Evolutionary conservation across 1,140 invertebrate species (phyloP), one percentile per base, ranked within the genome.

Genomic region (Hylaeus volcanicus): DNA sequence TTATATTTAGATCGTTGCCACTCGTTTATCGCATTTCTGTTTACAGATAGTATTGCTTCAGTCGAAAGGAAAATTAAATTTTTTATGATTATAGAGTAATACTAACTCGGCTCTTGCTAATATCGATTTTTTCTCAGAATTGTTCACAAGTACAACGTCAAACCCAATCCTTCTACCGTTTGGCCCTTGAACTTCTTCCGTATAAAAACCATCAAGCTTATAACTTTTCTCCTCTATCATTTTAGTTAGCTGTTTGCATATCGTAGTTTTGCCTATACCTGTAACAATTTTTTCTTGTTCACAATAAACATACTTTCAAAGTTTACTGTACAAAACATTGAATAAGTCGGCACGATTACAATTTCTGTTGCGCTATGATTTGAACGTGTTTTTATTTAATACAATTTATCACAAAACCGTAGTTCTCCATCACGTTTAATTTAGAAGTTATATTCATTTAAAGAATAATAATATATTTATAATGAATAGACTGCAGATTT

Each of bases 221-320:
- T 93, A 74, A 61, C 90, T 89, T 61, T 83, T 81, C 66, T 91
- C 87, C 64, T 93, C 88, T 6, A 94, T 71, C 8, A 86, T 60
- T 14, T 92, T 83, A 79, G 88, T 89, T 37, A 94, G 76, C 84
- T 95, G 94, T 86, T 94, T 94, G 55, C 95, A 93, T 12, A 96
- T 72, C 15, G 95, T 95, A 45, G 95, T 96, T 89, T 96, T 96
- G 55, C 95, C 95, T 68, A 95, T 93, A 56, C 95, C 95, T 95
- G 65, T 37, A 85, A 82, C 74, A 85, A 69, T 64, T n/a, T 12
- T 48, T 41, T 15, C n/a, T 45, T 45, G 6, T 41, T 63, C n/a
- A n/a, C 9, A n/a, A 48, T 51, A 72, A 45, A 43, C 3, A 2
- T 64, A 5, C 51, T 60, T 60, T 37, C 58, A 72, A n/a, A 3